Base-by-base conservation (phyloP, 2,113 vertebrate species). In the Empidonax alnorum region DNA sequence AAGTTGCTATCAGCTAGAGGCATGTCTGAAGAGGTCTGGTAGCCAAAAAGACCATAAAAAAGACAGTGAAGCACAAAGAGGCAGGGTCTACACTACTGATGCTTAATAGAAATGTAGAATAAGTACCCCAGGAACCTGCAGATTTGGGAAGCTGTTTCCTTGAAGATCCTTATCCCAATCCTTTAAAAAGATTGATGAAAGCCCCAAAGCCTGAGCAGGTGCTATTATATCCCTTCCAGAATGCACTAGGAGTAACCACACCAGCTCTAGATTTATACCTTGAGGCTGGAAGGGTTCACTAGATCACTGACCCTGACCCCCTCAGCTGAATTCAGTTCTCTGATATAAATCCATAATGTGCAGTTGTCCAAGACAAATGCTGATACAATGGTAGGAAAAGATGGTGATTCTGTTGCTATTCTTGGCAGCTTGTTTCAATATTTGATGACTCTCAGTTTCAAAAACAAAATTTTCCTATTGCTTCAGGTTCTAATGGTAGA, bases 391-490 rank as follows among this genome's bases (percentile, higher is more conserved):
- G 63, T 3, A 71, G 31, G 20, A 63, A 25, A 3, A 81, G 28
- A 75, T 53, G 41, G 28, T 77, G 61, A 86, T 65, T 86, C 44
- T n/a, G 15, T 67, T 88, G 56, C 30, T 90, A 37, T 83, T 96
- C 33, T 86, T 84, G 65, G 83, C 66, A 82, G 28, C 53, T 81
- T 75, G 30, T 86, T 90, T 88, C 69, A 72, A 72, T 2, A 7
- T 88, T 95, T 92, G 61, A 89, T 84, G 47, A 42, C 41, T 77
- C 47, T 75, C 20, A 30, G 14, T 87, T 90, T 73, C 9, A 94
- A 85, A 91, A 77, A 12, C 76, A 58, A 42, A 7, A 65, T 86
- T 94, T 91, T 92, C 88, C 85, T 96, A 81, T 92, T 92, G 66
- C 88, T 94, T 91, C 69, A 76, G 94, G 84, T 91, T 25, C 37